phyloP scores from a whole-genome alignment of 1,140 invertebrate species.

The Thaumatotibia leucotreta region DNA sequence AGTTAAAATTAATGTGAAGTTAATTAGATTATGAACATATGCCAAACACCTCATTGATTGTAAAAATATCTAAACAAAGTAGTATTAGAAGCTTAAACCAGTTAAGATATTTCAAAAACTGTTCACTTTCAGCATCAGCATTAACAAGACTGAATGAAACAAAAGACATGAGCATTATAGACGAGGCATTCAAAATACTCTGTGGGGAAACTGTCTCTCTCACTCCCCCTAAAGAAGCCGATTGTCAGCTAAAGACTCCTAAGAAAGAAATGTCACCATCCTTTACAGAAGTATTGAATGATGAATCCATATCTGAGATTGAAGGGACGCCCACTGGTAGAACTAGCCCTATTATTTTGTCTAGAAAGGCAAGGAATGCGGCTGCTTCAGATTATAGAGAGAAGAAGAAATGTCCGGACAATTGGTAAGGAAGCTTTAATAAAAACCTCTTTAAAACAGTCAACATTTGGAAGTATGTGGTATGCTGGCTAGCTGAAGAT shows the following conservation, averaged over 20 bases:
- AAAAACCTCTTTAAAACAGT: too few relatives aligned
- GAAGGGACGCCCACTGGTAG: slow-evolving; percentile 51
- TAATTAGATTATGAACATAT: too few relatives aligned
- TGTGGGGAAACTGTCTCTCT: slow-evolving; percentile 29
- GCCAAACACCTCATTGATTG: too few relatives aligned
- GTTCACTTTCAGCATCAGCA: slow-evolving; percentile 50
- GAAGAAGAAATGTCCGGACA: slow-evolving; percentile 56
- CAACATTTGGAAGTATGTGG: too few relatives aligned
- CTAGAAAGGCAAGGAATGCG: slow-evolving; percentile 37
- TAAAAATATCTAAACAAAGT: too few relatives aligned
- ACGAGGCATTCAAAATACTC: slow-evolving; percentile 50
- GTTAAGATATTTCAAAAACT: too few relatives aligned
- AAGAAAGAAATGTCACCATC: slow-evolving; percentile 26
- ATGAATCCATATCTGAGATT: slow-evolving; percentile 52
- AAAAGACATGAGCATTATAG: slow-evolving; percentile 41
- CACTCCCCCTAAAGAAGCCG: slow-evolving; percentile 13
- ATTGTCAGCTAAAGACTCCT: slow-evolving; percentile 17
- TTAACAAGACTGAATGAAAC: slow-evolving; percentile 50
- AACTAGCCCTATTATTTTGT: slow-evolving; percentile 55
- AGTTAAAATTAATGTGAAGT: too few relatives aligned
- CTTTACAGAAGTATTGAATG: slow-evolving; percentile 19
- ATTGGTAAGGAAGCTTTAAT: slow-evolving; percentile 46
- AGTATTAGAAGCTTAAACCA: too few relatives aligned
- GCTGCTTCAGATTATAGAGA: slow-evolving; percentile 35
- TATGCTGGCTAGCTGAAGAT: too few relatives aligned